Base-by-base conservation (phyloP, 1,140 invertebrate species). In the Pararge aegeria region DNA sequence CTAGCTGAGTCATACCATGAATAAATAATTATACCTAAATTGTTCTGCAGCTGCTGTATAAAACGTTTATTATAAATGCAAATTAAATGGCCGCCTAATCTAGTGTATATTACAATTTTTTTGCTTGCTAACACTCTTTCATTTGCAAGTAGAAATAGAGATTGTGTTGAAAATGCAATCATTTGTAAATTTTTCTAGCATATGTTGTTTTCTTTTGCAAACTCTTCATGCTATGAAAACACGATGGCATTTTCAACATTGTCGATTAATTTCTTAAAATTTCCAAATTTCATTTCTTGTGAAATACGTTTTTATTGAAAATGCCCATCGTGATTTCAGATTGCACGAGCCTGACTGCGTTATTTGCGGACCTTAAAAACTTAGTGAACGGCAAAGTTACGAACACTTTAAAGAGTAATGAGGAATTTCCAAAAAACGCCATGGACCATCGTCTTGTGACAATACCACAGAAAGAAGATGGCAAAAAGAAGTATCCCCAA, bases 231-330 rank as follows among this genome's bases (percentile, higher is more conserved):
- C 61, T 73, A 70, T 82, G 87, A 87, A 89, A 89, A 86, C 87
- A 89, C 85, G 87, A 88, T 89, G 85, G 87, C 87, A 89, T 89
- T 89, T 89, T 89, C 87, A 89, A 89, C 87, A 89, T 84, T 73
- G 68, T 73, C 51, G 58, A 12, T n/a, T 12, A 67, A 59, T 57
- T 68, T 71, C 60, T 62, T 51, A 42, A 29, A 61, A 54, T 60
- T 68, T 61, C n/a, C n/a, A 21, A 20, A 20, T 18, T 0, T 10
- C 46, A 50, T 29, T 66, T 68, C 59, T 38, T 61, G 37, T 70
- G 19, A 64, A 24, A 2, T 4, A 4, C 24, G 7, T 54, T 74
- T 71, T 65, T 62, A 78, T 63, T 83, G 83, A 89, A 87, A 89
- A 89, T 87, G 87, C 76, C 87, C 78, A 88, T 87, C 85, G 85